Base-by-base conservation (phyloP, 2,113 vertebrate species). In the Halichoerus grypus region DNA sequence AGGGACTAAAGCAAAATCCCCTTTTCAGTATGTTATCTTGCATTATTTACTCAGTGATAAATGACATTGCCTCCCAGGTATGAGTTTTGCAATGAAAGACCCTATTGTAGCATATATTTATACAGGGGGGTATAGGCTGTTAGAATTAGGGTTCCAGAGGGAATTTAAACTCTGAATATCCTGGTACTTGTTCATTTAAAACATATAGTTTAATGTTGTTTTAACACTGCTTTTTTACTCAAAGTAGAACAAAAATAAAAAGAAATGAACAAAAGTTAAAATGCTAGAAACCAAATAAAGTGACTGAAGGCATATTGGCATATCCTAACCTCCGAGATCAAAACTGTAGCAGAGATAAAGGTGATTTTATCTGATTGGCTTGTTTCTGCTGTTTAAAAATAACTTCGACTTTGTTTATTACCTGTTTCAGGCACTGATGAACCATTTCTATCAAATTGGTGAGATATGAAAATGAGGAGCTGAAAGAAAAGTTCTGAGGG, bases 21-120 rank as follows among this genome's bases (percentile, higher is more conserved):
- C 55, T 63, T 95, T 85, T 96, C 89, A 91, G 94, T 98, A 95
- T 94, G 94, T 97, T 97, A 94, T 96, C 83, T 89, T 97, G 92
- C 59, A 65, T 96, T 96, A 97, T 98, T 97, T 97, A 90, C 92
- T 91, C 94, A 88, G 88, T 98, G 95, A 97, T 95, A 96, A 92
- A 96, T 95, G 97, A 88, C 55, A 46, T 63, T 97, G 87, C 94
- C 95, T 95, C 13, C 0, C 9, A n/a, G 74, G 80, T 97, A 39
- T 90, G 90, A 97, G 42, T 95, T 94, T 77, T 94, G 83, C 65
- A 87, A 55, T 96, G 96, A 98, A 98, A 97, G 97, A 92, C 95
- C 36, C 90, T 94, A 96, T 97, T 97, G 95, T 98, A 92, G 51
- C 42, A n/a, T 96, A 63, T 85, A 72, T 96, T 94, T 96, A 69